Percentiles rank a stretch among this genome's conserved stretches.
Conservation (phyloP, 2,113 vertebrate genomes). For the Muntiacus muntjak region DNA sequence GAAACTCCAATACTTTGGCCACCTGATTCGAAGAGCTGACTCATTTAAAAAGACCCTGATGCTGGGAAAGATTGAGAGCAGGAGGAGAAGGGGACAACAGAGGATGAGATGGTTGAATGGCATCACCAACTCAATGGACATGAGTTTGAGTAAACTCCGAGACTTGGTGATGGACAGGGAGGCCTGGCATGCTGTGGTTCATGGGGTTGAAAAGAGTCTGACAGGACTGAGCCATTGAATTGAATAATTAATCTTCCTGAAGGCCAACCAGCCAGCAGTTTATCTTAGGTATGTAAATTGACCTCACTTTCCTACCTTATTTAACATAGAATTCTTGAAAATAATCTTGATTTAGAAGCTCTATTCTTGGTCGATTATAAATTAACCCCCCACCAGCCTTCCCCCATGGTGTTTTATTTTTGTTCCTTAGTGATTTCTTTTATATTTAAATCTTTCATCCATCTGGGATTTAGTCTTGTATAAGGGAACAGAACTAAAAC, state of each 20-base stretch:
- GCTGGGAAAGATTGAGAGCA: too few relatives aligned
- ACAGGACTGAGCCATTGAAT: fast-evolving
- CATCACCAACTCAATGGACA: background rate
- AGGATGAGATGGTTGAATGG: background rate
- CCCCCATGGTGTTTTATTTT: background rate
- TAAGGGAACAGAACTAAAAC: background rate
- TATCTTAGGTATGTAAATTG: too few relatives aligned
- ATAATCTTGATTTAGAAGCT: background rate
- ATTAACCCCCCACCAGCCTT: background rate
- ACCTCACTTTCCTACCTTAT: background rate
- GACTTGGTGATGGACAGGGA: background rate
- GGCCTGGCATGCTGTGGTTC: background rate
- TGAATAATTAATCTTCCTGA: background rate
- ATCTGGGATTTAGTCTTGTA: background rate
- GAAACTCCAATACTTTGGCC: too few relatives aligned
- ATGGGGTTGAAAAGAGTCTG: fast-evolving
- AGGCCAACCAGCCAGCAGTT: fast-evolving
- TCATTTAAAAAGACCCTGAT: too few relatives aligned
- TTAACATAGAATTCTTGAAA: background rate
- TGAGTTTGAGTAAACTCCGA: background rate
- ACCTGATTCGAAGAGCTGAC: too few relatives aligned
- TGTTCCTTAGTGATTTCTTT: background rate
- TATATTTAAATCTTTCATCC: background rate
- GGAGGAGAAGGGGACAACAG: background rate
- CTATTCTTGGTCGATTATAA: background rate